phyloP scores from a whole-genome alignment of 2,113 vertebrate genomes.

The Hippocampus abdominalis region DNA sequence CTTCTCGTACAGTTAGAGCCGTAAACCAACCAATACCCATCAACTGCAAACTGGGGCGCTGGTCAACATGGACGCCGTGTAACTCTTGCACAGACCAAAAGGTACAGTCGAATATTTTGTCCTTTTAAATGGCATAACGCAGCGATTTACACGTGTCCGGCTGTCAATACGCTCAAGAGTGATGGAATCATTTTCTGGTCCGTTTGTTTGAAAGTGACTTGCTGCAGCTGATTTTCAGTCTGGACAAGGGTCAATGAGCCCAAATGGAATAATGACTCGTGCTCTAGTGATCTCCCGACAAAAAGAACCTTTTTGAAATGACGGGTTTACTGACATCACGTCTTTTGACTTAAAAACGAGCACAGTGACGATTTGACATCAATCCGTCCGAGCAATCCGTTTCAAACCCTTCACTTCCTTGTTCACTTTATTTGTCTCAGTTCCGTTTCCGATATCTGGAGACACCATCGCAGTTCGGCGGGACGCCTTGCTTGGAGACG shows the following conservation, averaged over 20 bases:
- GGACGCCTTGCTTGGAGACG: constrained; percentile 65
- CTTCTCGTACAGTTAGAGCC: constrained; percentile 48
- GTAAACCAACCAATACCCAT: constrained; percentile 56
- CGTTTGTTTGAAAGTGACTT: background rate
- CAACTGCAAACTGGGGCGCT: constrained; percentile 76
- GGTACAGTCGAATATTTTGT: constrained; percentile 58
- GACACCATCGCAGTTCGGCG: constrained; percentile 73
- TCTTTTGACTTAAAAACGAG: background rate
- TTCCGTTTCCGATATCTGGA: constrained; percentile 74
- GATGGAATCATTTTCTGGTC: background rate
- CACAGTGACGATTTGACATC: background rate
- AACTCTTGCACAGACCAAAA: constrained; percentile 79
- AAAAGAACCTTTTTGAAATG: background rate
- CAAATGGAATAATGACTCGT: constrained; percentile 4
- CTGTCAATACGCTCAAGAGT: background rate
- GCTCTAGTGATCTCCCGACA: constrained; percentile 4
- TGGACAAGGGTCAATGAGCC: constrained; percentile 7
- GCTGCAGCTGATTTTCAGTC: background rate
- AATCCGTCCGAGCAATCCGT: background rate
- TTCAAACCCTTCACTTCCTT: background rate
- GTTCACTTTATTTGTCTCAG: constrained; percentile 54
- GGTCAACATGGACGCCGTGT: constrained; percentile 87
- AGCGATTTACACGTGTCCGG: background rate
- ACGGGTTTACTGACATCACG: background rate
- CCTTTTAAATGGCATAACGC: background rate